Conservation (phyloP, 2,113 vertebrate genomes). For the Microtus montanus region DNA sequence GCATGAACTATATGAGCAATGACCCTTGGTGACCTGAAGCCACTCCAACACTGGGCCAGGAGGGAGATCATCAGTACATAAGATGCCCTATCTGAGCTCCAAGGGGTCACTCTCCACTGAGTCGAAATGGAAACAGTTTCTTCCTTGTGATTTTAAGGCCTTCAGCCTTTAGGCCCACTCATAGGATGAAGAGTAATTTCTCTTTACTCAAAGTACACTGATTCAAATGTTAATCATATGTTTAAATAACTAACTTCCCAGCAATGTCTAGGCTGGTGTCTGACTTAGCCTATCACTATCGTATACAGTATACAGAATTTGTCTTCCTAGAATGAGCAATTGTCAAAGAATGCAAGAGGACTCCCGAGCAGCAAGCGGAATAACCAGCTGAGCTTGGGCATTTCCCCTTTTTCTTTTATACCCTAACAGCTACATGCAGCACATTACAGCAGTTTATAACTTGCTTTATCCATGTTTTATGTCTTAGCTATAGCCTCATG, state of each 20-base stretch:
- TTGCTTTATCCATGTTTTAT: not conserved
- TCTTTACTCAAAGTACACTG: not conserved
- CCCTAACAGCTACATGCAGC: not conserved
- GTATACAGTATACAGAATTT: not conserved
- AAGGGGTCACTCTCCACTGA: not conserved
- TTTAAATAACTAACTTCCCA: not conserved
- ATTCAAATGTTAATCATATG: not conserved
- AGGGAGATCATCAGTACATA: not conserved
- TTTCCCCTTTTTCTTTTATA: not conserved
- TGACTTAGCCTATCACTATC: not conserved
- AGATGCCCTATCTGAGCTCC: not conserved
- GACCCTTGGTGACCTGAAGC: not conserved
- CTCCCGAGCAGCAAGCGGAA: not conserved
- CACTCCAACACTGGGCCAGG: not conserved
- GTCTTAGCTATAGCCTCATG: not conserved
- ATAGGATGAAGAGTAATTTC: not conserved
- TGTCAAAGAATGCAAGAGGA: not conserved
- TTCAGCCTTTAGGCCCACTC: not conserved
- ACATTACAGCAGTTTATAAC: not conserved
- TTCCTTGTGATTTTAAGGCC: not conserved
- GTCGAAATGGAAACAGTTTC: not conserved
- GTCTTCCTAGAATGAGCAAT: not conserved
- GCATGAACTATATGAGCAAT: not conserved
- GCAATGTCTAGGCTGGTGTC: not conserved
- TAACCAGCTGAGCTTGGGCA: not conserved